Conservation (phyloP, 2,113 vertebrate genomes). For the Xiphophorus hellerii region DNA sequence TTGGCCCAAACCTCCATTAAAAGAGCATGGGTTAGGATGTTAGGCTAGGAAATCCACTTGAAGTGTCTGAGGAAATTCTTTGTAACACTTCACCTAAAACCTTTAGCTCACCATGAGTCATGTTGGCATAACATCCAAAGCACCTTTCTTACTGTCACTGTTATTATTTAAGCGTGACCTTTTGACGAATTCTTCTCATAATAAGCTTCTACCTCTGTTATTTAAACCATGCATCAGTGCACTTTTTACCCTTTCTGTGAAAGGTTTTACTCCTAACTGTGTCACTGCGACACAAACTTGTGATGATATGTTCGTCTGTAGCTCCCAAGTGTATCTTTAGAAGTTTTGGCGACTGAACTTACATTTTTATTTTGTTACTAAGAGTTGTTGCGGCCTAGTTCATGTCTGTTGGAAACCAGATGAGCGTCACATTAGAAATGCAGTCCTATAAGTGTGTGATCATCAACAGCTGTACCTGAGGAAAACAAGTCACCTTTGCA, state of each 20-base stretch:
- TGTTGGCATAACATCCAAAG: background rate
- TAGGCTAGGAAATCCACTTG: background rate
- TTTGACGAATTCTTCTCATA: constrained; percentile 2
- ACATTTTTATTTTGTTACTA: background rate
- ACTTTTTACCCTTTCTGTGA: constrained; percentile 66
- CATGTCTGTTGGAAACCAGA: background rate
- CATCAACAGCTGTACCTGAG: constrained; percentile 7
- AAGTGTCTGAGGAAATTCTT: background rate
- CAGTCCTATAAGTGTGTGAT: constrained; percentile 9
- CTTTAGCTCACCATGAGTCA: background rate
- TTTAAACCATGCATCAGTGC: constrained; percentile 38
- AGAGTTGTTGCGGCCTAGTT: background rate
- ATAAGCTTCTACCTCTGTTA: constrained; percentile 68
- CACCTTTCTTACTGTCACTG: background rate
- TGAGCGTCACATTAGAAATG: constrained; percentile 5
- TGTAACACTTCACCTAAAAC: background rate
- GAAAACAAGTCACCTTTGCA: constrained; percentile 29
- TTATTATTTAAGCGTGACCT: background rate
- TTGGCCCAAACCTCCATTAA: too few species aligned
- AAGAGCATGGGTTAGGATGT: too few species aligned
- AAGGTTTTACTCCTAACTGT: constrained; percentile 59
- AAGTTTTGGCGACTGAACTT: background rate
- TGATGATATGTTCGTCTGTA: constrained; percentile 36
- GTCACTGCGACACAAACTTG: constrained; percentile 69
- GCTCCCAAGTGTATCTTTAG: constrained; percentile 28